phyloP scores from a whole-genome alignment of 2,113 vertebrate genomes.

The Anoplopoma fimbria region DNA sequence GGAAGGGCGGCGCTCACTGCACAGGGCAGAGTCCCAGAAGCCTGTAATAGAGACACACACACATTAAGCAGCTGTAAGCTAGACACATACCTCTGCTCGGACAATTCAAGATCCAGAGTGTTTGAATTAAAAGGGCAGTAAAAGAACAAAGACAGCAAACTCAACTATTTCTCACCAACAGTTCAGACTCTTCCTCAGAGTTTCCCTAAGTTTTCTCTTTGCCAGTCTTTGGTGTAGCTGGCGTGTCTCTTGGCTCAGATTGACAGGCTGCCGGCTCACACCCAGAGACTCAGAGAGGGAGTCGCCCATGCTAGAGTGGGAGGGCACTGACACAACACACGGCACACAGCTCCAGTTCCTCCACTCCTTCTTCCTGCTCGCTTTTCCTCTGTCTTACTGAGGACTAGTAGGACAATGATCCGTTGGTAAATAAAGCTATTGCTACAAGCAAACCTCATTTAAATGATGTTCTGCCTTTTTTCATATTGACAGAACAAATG shows the following conservation, averaged over 20 bases:
- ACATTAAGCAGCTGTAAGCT: conserved; percentile 25
- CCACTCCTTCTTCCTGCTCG: conserved; percentile 58
- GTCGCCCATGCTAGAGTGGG: conserved; percentile 68
- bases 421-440: background rate
- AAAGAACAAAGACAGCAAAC: background rate
- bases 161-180: conserved; percentile 26
- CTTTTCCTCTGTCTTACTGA: conserved; percentile 21
- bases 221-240: background rate
- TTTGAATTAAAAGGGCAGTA: background rate
- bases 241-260: conserved; percentile 54
- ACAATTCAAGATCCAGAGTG: background rate
- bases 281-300: conserved; percentile 64
- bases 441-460: background rate
- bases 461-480: background rate
- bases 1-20: conserved; percentile 82
- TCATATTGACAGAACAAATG: background rate
- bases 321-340: conserved; percentile 56
- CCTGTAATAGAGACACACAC: conserved; percentile 78
- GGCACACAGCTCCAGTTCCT: conserved; percentile 47
- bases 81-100: background rate
- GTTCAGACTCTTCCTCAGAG: background rate
- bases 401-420: background rate
- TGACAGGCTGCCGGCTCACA: conserved; percentile 65
- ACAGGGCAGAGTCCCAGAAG: conserved; percentile 92
- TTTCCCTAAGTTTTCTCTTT: conserved; percentile 12